Conservation (phyloP, 2,888 invertebrate genomes). For the Parascotia fuliginaria region DNA sequence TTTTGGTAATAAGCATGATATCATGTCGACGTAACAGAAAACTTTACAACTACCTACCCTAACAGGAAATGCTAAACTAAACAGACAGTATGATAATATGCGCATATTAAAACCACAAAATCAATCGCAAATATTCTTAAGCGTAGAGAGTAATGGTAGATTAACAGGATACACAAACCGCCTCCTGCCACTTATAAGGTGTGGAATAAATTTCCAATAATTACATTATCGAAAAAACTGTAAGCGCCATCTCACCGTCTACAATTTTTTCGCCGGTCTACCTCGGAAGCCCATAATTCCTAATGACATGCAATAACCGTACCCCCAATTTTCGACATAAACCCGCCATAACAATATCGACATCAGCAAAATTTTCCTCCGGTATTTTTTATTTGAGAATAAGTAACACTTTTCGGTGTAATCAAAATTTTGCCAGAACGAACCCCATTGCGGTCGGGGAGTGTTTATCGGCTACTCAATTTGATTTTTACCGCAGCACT, state of each 20-base stretch:
- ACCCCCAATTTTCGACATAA: slow-evolving; percentile 85
- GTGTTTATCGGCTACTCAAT: slow-evolving; percentile 84
- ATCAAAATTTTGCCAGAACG: slow-evolving; percentile 78
- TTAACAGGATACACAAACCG: slow-evolving; percentile 13
- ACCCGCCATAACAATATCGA: slow-evolving; percentile 86
- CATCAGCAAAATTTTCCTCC: slow-evolving; percentile 80
- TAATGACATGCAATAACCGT: slow-evolving; percentile 86
- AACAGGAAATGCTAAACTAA: too few species aligned
- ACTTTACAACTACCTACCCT: too few species aligned
- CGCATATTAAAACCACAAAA: too few species aligned
- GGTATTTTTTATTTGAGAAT: slow-evolving; percentile 79
- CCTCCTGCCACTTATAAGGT: slow-evolving; percentile 58
- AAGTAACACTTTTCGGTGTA: slow-evolving; percentile 83
- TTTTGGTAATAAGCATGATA: too few species aligned
- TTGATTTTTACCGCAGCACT: slow-evolving; percentile 81
- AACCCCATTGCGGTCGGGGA: slow-evolving; percentile 50
- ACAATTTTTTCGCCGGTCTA: slow-evolving; percentile 72
- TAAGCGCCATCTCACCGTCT: slow-evolving; percentile 66
- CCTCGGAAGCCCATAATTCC: slow-evolving; percentile 85
- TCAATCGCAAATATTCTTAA: background rate
- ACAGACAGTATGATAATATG: too few species aligned
- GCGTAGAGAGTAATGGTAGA: too few species aligned
- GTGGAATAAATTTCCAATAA: slow-evolving; percentile 83
- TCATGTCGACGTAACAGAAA: too few species aligned
- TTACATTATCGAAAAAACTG: slow-evolving; percentile 80